Evolutionary conservation across 2,113 vertebrate genomes (phyloP).

Genomic region (Hypocryptadius cinnamomeus): DNA sequence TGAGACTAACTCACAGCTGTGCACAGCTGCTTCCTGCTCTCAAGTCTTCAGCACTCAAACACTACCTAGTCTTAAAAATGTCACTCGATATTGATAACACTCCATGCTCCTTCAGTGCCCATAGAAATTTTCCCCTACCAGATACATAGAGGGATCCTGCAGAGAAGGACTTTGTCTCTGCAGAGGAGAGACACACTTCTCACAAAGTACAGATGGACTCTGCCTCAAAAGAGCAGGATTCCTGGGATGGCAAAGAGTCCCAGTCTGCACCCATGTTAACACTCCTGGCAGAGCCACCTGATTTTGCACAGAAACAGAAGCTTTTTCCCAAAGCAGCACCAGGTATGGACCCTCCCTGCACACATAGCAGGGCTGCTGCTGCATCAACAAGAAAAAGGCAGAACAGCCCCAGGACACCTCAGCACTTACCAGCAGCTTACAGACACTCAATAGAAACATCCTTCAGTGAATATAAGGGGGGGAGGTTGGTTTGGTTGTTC

Average conservation of each 20-base stretch:
- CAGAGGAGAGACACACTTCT: background rate
- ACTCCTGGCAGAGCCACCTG: background rate
- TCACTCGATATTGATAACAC: background rate
- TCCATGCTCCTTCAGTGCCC: background rate
- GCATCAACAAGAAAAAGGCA: background rate
- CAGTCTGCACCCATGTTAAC: background rate
- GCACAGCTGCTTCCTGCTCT: background rate
- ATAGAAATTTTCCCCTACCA: background rate
- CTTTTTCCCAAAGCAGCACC: background rate
- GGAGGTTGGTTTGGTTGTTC: too few relatives aligned
- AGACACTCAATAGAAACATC: background rate
- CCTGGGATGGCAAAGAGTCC: accelerated
- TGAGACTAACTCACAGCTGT: background rate
- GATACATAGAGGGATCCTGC: background rate
- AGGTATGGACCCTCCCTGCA: background rate
- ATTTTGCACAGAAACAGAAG: background rate
- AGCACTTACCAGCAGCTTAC: background rate
- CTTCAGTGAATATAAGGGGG: background rate
- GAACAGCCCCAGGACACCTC: background rate
- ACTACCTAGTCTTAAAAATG: background rate
- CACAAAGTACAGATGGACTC: background rate
- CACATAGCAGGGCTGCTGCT: background rate
- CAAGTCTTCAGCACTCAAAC: background rate
- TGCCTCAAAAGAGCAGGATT: background rate
- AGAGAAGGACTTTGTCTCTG: background rate